These are phyloP conservation scores for Molossus alvarezi DNA, from an alignment of 2,797 vertebrate species.

Conservation along the genomic window DNA sequence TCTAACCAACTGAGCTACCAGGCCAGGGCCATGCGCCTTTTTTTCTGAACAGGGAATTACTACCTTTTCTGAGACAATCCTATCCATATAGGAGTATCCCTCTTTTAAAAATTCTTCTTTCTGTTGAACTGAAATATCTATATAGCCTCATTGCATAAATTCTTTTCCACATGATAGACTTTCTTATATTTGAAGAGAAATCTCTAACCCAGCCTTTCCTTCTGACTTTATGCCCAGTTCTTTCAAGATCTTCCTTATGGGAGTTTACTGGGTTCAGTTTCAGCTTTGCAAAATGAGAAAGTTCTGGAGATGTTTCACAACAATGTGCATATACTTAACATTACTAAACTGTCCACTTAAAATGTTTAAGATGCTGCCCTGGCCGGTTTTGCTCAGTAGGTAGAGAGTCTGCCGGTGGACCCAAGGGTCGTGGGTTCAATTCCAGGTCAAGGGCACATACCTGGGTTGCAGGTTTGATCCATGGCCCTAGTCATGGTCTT, in stretches of 20 bases:
- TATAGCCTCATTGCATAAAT: neutral
- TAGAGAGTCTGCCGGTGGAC: too few relatives aligned
- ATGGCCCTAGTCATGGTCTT: too few relatives aligned
- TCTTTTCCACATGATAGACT: conserved; percentile 24
- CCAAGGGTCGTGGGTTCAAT: too few relatives aligned
- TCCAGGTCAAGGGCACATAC: too few relatives aligned
- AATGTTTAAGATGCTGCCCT: neutral
- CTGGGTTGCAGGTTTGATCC: too few relatives aligned
- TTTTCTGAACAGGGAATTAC: neutral
- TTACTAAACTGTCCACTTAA: neutral
- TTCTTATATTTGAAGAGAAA: conserved; percentile 26
- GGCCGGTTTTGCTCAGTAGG: too few relatives aligned
- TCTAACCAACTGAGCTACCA: neutral
- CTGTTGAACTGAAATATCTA: neutral
- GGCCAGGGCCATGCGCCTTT: neutral
- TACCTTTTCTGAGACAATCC: neutral
- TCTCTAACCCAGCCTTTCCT: neutral
- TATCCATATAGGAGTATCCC: neutral
- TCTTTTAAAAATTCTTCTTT: conserved; percentile 14
- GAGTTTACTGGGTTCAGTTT: neutral
- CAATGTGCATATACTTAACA: neutral
- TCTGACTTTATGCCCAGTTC: neutral
- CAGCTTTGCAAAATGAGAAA: neutral
- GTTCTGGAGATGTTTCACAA: neutral
- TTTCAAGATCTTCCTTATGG: conserved; percentile 19